phyloP scores from a whole-genome alignment of 2,888 invertebrate species.

The Oligia fasciuncula region DNA sequence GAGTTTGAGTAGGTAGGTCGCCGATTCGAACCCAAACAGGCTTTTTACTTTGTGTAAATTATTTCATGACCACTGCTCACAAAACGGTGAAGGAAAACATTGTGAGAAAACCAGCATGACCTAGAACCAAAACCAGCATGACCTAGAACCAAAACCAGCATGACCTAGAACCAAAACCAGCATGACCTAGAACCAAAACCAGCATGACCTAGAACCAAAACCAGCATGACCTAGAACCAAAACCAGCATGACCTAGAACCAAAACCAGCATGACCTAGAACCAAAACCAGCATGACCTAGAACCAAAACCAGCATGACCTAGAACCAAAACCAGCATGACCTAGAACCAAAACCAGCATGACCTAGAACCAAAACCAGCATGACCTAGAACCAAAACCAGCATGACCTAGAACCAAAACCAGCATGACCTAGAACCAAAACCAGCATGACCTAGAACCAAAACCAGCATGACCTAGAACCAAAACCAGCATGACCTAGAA shows the following conservation, averaged over 20 bases:
- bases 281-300: not conserved
- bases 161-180: not conserved
- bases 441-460: not conserved
- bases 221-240: not conserved
- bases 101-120: not conserved
- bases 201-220: not conserved
- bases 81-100: not conserved
- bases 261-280: not conserved
- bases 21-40: not conserved
- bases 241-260: not conserved
- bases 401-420: not conserved
- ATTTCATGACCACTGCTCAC: not conserved
- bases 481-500: not conserved
- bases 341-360: not conserved
- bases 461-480: not conserved
- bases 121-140: not conserved
- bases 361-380: not conserved
- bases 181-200: not conserved
- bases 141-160: not conserved
- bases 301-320: not conserved
- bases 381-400: not conserved
- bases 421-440: not conserved
- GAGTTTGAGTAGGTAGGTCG: too few relatives aligned
- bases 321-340: not conserved
- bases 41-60: not conserved